Evolutionary conservation across 37 sponge, comb jelly and placozoan species (phyloP).

Genomic region (Beroe ovata): DNA sequence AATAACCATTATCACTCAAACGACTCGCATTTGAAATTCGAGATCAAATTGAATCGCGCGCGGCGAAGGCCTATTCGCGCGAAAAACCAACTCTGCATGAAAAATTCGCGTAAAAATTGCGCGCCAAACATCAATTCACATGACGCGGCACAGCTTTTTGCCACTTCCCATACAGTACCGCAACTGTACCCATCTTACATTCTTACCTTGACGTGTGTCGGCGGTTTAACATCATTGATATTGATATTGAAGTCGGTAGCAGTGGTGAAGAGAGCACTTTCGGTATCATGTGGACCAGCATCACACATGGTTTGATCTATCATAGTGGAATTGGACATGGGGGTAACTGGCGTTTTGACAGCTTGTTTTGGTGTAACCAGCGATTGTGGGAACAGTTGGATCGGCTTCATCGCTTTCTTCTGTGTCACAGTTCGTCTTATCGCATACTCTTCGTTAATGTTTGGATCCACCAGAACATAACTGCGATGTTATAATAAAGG

Average conservation of each 20-base stretch:
- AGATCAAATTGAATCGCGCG: too few relatives aligned
- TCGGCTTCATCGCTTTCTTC: conserved; percentile 10
- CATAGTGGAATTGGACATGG: conserved; percentile 64
- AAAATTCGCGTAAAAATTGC: background rate
- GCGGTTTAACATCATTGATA: background rate
- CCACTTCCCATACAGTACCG: background rate
- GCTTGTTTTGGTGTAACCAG: background rate
- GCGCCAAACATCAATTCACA: conserved; percentile 32
- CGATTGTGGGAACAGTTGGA: conserved; percentile 3
- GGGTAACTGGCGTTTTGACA: conserved; percentile 34
- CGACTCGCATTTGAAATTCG: background rate
- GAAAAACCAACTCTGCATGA: background rate
- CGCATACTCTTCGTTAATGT: conserved; percentile 49
- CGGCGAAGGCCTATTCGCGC: background rate
- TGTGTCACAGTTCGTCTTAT: background rate
- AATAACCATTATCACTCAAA: background rate
- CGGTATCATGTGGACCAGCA: background rate
- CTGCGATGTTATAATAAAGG: too few relatives aligned
- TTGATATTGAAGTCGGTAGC: conserved; percentile 16
- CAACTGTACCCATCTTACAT: too few relatives aligned
- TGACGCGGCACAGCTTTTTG: background rate
- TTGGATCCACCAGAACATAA: conserved; percentile 49
- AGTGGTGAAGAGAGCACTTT: conserved; percentile 22
- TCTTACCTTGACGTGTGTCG: background rate
- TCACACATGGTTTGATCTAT: background rate